These are phyloP conservation scores for Neelides folsomi DNA, from an alignment of 2,888 invertebrate species.

Conservation along the genomic window DNA sequence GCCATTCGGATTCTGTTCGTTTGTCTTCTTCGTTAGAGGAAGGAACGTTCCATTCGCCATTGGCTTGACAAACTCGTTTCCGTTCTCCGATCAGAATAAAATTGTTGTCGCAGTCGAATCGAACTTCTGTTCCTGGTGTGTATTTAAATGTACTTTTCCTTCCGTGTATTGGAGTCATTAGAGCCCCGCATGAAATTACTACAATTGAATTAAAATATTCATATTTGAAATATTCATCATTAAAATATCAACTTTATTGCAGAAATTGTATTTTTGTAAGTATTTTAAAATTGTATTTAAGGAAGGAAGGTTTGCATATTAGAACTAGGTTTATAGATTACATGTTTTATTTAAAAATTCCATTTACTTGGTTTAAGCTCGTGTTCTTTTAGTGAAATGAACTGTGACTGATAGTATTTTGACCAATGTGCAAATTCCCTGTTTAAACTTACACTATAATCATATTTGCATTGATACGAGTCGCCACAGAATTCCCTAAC, in stretches of 20 bases:
- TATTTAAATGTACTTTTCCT: slow-evolving; percentile 81
- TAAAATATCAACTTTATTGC: too few species aligned
- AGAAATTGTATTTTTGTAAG: too few species aligned
- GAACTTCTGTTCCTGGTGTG: slow-evolving; percentile 71
- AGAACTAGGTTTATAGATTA: too few species aligned
- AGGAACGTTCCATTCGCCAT: slow-evolving; percentile 75
- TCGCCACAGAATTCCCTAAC: slow-evolving; percentile 63
- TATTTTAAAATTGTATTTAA: too few species aligned
- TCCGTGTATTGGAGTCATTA: slow-evolving; percentile 81
- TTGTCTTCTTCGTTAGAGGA: slow-evolving; percentile 34
- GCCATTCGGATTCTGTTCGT: slow-evolving; percentile 28
- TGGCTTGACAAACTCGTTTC: slow-evolving; percentile 60
- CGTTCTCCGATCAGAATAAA: slow-evolving; percentile 75
- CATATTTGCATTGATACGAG: slow-evolving; percentile 73
- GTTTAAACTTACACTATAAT: slow-evolving; percentile 71
- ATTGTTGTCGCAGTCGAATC: slow-evolving; percentile 79
- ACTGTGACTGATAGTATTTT: slow-evolving; percentile 61
- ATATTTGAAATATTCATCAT: too few species aligned
- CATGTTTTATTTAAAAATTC: too few species aligned
- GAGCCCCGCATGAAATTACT: slow-evolving; percentile 70
- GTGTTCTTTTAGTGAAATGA: slow-evolving; percentile 40
- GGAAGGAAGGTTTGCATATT: too few species aligned
- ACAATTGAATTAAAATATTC: slow-evolving; percentile 13
- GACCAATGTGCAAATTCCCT: slow-evolving; percentile 75
- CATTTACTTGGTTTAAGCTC: slow-evolving; percentile 39